Conservation (phyloP, 2,888 invertebrate species). For the Choristoneura rosaceana region DNA sequence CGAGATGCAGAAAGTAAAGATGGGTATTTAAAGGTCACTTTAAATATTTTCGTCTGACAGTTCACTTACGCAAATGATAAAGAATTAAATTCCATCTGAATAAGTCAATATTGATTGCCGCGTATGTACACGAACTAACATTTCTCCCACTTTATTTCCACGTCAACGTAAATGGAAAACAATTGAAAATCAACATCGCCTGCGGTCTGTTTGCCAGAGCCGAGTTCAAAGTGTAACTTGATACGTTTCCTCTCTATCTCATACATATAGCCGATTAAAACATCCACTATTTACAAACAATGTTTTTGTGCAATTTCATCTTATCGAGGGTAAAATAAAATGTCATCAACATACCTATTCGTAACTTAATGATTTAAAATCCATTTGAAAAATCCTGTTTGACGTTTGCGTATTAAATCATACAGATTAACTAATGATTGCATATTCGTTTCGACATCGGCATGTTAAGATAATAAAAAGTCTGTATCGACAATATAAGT, state of each 20-base stretch:
- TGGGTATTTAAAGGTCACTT: constrained; percentile 32
- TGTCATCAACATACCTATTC: background rate
- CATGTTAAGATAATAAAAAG: constrained; percentile 39
- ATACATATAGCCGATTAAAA: constrained; percentile 37
- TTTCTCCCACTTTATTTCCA: constrained; percentile 34
- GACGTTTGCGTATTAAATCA: constrained; percentile 28
- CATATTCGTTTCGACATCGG: constrained; percentile 41
- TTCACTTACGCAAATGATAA: background rate
- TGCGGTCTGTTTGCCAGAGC: constrained; percentile 34
- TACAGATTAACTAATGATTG: constrained; percentile 52
- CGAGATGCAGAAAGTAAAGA: constrained; percentile 37
- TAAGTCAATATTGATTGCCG: constrained; percentile 13
- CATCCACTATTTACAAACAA: constrained; percentile 34
- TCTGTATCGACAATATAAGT: constrained; percentile 33
- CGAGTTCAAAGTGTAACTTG: constrained; percentile 41
- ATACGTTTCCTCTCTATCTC: constrained; percentile 20
- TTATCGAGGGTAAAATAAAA: background rate
- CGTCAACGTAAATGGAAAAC: constrained; percentile 41
- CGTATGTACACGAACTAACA: constrained; percentile 15
- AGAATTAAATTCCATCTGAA: background rate
- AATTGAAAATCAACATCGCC: constrained; percentile 43
- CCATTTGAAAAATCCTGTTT: constrained; percentile 2
- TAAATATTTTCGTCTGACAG: constrained; percentile 13
- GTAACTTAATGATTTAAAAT: constrained; percentile 12
- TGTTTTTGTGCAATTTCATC: constrained; percentile 32